Evolutionary conservation across 92 coral and sea anemone genomes (phyloP).

Genomic region (Phymanthus crucifer): DNA sequence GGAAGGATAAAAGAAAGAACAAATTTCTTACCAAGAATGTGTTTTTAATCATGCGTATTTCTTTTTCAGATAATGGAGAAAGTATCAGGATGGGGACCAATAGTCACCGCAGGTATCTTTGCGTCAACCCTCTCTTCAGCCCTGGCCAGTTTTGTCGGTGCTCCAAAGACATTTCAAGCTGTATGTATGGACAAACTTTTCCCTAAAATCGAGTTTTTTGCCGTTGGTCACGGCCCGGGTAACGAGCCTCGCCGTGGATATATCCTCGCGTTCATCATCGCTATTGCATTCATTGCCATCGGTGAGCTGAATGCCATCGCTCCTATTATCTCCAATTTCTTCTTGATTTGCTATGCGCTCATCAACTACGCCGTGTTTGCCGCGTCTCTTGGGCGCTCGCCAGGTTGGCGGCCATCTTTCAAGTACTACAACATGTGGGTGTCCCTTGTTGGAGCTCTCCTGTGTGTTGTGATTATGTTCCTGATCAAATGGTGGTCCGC

Average conservation of each 20-base stretch:
- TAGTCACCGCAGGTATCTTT: slow-evolving; percentile 91
- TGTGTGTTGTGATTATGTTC: slow-evolving; percentile 96
- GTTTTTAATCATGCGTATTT: too few species aligned
- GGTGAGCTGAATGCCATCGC: slow-evolving; percentile 94
- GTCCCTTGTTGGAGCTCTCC: slow-evolving; percentile 83
- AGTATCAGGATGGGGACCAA: slow-evolving; percentile 95
- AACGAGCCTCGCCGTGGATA: slow-evolving; percentile 95
- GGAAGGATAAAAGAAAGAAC: too few species aligned
- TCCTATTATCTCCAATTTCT: slow-evolving; percentile 88
- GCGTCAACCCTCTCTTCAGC: slow-evolving; percentile 99
- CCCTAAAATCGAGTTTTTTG: slow-evolving; percentile 77
- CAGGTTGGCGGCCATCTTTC: slow-evolving; percentile 95
- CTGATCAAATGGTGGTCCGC: slow-evolving; percentile 99
- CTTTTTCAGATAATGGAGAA: slow-evolving; percentile 79
- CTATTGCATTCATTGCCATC: slow-evolving; percentile 78
- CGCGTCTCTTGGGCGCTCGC: slow-evolving; percentile 92
- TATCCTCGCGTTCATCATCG: slow-evolving; percentile 75
- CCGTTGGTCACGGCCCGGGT: slow-evolving; percentile 82
- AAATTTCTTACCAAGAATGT: too few species aligned
- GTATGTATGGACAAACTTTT: slow-evolving; percentile 87
- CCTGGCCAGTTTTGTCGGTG: slow-evolving; percentile 97
- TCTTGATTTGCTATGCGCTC: slow-evolving; percentile 90
- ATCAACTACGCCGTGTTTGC: slow-evolving; percentile 94
- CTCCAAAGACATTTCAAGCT: slow-evolving; percentile 97
- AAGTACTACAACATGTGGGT: slow-evolving; percentile 90